Base-by-base conservation (phyloP, 2,113 vertebrate species). In the Mesoclemmys tuberculata region DNA sequence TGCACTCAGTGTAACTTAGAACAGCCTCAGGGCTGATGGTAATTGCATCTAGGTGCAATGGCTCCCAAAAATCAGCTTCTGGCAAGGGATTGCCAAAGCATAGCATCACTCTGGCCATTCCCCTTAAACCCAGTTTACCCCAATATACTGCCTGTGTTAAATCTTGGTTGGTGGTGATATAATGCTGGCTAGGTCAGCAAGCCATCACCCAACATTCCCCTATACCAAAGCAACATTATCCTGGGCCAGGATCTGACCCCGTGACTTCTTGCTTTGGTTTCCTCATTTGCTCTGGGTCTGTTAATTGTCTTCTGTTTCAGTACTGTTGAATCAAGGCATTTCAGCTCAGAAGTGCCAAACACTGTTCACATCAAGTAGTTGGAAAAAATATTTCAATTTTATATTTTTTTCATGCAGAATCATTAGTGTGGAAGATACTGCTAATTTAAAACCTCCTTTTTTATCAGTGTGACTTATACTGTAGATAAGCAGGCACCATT, bases 281-380 rank as follows among this genome's bases (percentile, higher is more conserved):
- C 48, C 91, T 21, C 2, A 2, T 79, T 92, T 90, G 12, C 93
- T 56, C 35, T 48, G 2, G 46, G 11, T 48, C 21, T 46, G 44
- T 29, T 88, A 91, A 87, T 91, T 91, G 35, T 95, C 22, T 85
- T 86, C 48, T 81, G 4, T 9, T 21, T 75, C 94, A 95, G 74
- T 89, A 38, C 44, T 11, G 0, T 91, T 90, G 85, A 87, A 51
- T 83, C 58, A 87, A 84, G 81, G 79, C 51, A 85, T 92, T 93
- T 87, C 75, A 88, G 71, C 27, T 88, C 14, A 18, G 8, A 31
- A 79, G 19, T n/a, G 44, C 51, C 92, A 95, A 58, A 64, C 6
- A 49, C 3, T 79, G 22, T 81, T 6, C 2, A 82, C 46, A 75
- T 48, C 1, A 84, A 90, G 22, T 29, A 84, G 16, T 49, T 82